phyloP scores from a whole-genome alignment of 1,140 invertebrate genomes.

The Paralvinella palmiformis region DNA sequence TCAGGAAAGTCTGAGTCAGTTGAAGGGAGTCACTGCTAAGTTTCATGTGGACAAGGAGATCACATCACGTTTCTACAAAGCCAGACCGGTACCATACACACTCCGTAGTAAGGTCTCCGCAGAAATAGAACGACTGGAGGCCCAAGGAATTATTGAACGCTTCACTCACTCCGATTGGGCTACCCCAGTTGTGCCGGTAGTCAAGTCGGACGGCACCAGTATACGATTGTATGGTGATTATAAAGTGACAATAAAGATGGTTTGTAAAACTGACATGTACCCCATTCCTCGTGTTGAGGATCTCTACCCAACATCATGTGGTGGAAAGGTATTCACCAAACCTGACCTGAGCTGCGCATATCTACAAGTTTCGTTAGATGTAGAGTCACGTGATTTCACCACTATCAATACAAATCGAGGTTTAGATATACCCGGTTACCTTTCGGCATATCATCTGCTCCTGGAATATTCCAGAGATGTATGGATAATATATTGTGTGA shows the following conservation, averaged over 20 bases:
- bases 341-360: conserved; percentile 24
- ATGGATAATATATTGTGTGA: not conserved
- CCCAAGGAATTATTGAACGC: conserved; percentile 24
- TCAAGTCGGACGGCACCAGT: too few relatives aligned
- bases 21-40: not conserved
- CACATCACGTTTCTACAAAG: not conserved
- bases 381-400: not conserved
- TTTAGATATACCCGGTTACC: not conserved
- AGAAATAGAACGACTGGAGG: not conserved
- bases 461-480: not conserved
- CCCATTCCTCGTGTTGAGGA: conserved; percentile 24
- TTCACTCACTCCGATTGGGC: conserved; percentile 46
- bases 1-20: not conserved
- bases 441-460: not conserved
- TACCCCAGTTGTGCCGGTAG: too few relatives aligned
- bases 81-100: not conserved
- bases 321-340: conserved; percentile 22
- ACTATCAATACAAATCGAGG: not conserved
- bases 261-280: too few relatives aligned
- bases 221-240: too few relatives aligned
- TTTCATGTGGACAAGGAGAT: not conserved
- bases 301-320: conserved; percentile 21
- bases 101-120: too few relatives aligned
- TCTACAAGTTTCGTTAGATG: conserved; percentile 3
- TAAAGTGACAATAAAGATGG: too few relatives aligned